Evolutionary conservation across 2,113 vertebrate genomes (phyloP), one percentile per base, ranked within the genome.

Genomic region (Ancistrus triradiatus): DNA sequence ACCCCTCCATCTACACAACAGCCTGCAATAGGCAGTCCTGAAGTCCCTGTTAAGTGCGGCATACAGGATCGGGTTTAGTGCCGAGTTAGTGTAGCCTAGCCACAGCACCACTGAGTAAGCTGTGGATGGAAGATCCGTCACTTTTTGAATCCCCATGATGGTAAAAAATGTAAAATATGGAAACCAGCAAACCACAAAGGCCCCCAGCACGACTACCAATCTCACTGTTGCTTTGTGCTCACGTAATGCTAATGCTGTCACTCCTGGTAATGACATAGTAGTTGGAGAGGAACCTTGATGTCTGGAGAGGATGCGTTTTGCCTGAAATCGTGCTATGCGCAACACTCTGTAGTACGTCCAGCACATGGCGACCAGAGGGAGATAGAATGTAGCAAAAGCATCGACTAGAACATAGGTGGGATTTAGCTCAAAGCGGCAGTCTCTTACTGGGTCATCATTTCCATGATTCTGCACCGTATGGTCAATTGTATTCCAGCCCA

Each of bases 41-140:
- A 98, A 98, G 85, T 98, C 95, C 48, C 88, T 90, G 78, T 95
- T 98, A 33, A 98, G 81, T 0, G 89, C 88, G 2, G 92, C 95
- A 0, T 98, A 98, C 28, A 98, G 85, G 22, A 98, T 80, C 27
- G 95, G 95, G 71, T 98, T 98, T 58, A 98, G 78, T 13, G 93
- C 93, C 2, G 95, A 98, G 83, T 98, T 98, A 72, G 89, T 67
- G 0, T 98, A 98, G 59, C 95, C 95, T 66, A 98, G 80, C 95
- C 95, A 98, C 66, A 87, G 61, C 59, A 87, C 85, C 38, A 85
- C 57, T 1, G 79, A 37, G 43, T 59, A 84, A 55, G 70, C 74
- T 1, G 68, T 74, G 1, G 13, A 52, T 63, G 82, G 83, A 1
- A 81, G 67, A 14, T 88, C 85, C 27, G 78, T 57, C 1, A 84